These are phyloP conservation scores for Copidosoma aretas DNA, from an alignment of 2,888 invertebrate genomes.

Conservation along the genomic window DNA sequence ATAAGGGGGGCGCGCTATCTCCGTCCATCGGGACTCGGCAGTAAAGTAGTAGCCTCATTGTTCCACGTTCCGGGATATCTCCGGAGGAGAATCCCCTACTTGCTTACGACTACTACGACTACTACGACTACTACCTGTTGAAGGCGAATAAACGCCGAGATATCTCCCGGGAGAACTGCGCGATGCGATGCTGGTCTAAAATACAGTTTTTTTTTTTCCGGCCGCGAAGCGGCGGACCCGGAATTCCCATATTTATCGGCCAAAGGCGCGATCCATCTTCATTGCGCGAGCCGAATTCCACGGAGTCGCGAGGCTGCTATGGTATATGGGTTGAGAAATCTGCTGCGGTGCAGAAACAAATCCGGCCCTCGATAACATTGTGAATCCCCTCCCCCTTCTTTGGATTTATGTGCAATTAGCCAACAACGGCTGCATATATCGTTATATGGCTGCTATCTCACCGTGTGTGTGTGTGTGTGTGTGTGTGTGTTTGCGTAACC, in stretches of 20 bases:
- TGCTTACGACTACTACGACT: no score
- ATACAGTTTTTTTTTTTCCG: background rate
- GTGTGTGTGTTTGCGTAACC: no score
- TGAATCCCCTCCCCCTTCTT: no score
- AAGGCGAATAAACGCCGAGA: background rate
- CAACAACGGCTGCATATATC: no score
- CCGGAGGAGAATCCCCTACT: background rate
- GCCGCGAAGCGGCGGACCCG: no score
- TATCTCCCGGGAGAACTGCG: background rate
- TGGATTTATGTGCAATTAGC: no score
- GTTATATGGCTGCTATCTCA: no score
- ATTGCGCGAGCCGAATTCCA: background rate
- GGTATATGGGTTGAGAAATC: background rate
- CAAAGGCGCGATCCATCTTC: background rate
- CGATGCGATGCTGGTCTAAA: background rate
- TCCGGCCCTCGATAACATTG: no score
- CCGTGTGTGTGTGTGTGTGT: no score
- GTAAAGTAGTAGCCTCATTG: background rate
- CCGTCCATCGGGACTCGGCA: background rate
- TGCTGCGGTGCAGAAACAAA: background rate
- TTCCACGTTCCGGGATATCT: background rate
- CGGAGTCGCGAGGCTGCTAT: no score
- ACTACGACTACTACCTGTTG: background rate
- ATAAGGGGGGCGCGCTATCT: background rate
- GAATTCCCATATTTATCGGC: background rate